Evolutionary conservation across 2,888 invertebrate genomes (phyloP).

Genomic region (Rhabditoides inermis): DNA sequence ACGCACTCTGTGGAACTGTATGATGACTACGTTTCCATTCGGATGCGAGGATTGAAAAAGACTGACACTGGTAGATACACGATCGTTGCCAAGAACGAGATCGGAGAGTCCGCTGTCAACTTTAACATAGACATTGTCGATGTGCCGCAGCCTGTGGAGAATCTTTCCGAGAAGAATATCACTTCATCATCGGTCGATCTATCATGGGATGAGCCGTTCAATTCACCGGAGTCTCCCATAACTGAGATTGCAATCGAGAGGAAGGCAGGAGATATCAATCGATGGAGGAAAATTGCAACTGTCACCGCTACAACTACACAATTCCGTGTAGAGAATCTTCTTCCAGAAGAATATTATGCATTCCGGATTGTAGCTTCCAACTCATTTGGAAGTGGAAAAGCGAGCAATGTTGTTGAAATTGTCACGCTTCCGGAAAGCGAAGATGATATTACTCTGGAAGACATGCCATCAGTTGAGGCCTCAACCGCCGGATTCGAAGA

Average conservation of each 20-base stretch:
- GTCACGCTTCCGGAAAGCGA: conserved; percentile 2
- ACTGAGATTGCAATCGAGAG: conserved; percentile 25
- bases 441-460: conserved; percentile 1
- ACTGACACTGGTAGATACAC: conserved; percentile 21
- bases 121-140: conserved; percentile 23
- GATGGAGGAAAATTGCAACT: conserved; percentile 27
- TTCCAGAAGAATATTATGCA: conserved; percentile 31
- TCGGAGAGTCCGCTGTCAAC: conserved; percentile 18
- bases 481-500: not conserved
- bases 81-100: conserved; percentile 20
- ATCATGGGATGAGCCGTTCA: not conserved
- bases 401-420: conserved; percentile 4
- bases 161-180: not conserved
- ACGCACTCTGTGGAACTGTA: conserved; percentile 19
- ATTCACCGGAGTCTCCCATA: too few species aligned
- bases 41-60: conserved; percentile 19
- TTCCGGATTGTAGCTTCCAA: conserved; percentile 30
- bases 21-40: conserved; percentile 21
- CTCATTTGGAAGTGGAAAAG: conserved; percentile 20
- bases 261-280: conserved; percentile 24
- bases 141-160: conserved; percentile 18
- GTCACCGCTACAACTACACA: conserved; percentile 8
- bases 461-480: not conserved
- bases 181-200: not conserved
- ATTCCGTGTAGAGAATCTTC: conserved; percentile 22